These are phyloP conservation scores for Trichosurus vulpecula DNA, from an alignment of 2,797 vertebrate genomes.

Conservation along the genomic window DNA sequence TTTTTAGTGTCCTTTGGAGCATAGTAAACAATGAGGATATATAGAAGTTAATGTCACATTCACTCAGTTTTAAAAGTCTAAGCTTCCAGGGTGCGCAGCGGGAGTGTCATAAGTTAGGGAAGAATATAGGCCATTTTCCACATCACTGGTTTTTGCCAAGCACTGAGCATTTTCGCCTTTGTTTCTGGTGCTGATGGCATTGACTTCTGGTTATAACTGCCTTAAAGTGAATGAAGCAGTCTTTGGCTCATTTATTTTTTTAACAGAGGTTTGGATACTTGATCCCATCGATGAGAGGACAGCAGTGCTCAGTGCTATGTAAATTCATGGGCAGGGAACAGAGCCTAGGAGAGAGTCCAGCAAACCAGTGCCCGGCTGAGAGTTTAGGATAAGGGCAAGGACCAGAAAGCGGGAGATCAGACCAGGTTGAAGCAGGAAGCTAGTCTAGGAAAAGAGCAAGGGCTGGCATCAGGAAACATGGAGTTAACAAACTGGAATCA, in stretches of 20 bases:
- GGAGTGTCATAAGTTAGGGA: conserved; percentile 47
- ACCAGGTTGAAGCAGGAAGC: conserved; percentile 5
- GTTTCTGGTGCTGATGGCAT: conserved; percentile 22
- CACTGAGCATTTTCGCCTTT: conserved; percentile 44
- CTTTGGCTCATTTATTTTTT: conserved; percentile 17
- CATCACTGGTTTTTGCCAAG: conserved; percentile 52
- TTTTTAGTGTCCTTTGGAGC: not conserved
- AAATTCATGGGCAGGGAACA: not conserved
- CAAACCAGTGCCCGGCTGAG: not conserved
- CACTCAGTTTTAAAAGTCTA: conserved; percentile 49
- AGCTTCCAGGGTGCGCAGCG: conserved; percentile 32
- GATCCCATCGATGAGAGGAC: conserved; percentile 43
- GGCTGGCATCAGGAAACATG: conserved; percentile 39
- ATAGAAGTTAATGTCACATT: conserved; percentile 38
- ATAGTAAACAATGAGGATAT: conserved; percentile 16
- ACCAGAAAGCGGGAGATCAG: conserved; percentile 26
- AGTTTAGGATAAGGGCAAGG: not conserved
- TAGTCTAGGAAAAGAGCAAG: conserved; percentile 1
- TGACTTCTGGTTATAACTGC: conserved; percentile 39
- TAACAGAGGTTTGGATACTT: conserved; percentile 24
- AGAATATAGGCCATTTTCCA: conserved; percentile 58
- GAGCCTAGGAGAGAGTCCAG: not conserved
- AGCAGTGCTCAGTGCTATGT: not conserved
- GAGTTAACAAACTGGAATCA: conserved; percentile 8
- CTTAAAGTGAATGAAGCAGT: conserved; percentile 46